Evolutionary conservation across 1,140 invertebrate species (phyloP).

Genomic region (Maconellicoccus hirsutus): DNA sequence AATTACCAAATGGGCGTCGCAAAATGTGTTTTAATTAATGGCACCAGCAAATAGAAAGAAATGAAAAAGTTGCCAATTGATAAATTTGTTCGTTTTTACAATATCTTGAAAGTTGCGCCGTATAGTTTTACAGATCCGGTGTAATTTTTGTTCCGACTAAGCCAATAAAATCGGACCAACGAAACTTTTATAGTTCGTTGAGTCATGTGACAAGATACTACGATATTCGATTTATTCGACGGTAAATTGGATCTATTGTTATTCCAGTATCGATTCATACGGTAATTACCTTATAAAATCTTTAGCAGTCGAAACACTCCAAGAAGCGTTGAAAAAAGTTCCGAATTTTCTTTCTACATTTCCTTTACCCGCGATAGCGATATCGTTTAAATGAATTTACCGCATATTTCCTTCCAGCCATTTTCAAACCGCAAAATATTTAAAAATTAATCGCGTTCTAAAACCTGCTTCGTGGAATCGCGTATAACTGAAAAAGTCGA

Average conservation of each 20-base stretch:
- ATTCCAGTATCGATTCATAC: not conserved
- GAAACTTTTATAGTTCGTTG: not conserved
- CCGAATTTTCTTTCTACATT: too few relatives aligned
- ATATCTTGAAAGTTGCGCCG: slow-evolving; percentile 1
- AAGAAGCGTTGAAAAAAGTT: too few relatives aligned
- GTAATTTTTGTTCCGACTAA: not conserved
- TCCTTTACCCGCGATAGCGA: too few relatives aligned
- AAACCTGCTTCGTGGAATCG: too few relatives aligned
- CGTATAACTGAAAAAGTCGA: too few relatives aligned
- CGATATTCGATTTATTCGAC: not conserved
- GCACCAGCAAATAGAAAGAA: not conserved
- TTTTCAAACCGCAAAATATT: too few relatives aligned
- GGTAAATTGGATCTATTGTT: slow-evolving; percentile 5
- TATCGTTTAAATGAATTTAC: too few relatives aligned
- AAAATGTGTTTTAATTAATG: slow-evolving; percentile 1
- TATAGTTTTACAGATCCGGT: not conserved
- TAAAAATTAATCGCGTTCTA: too few relatives aligned
- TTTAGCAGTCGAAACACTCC: not conserved
- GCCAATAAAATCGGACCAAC: not conserved
- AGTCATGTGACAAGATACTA: not conserved
- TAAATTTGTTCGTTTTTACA: slow-evolving; percentile 6
- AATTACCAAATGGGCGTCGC: not conserved
- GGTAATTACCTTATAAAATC: not conserved
- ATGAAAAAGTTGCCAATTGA: slow-evolving; percentile 2
- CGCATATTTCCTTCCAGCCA: too few relatives aligned